Evolutionary conservation across 1,140 invertebrate genomes (phyloP).

Genomic region (Scaptodrosophila lebanonensis): DNA sequence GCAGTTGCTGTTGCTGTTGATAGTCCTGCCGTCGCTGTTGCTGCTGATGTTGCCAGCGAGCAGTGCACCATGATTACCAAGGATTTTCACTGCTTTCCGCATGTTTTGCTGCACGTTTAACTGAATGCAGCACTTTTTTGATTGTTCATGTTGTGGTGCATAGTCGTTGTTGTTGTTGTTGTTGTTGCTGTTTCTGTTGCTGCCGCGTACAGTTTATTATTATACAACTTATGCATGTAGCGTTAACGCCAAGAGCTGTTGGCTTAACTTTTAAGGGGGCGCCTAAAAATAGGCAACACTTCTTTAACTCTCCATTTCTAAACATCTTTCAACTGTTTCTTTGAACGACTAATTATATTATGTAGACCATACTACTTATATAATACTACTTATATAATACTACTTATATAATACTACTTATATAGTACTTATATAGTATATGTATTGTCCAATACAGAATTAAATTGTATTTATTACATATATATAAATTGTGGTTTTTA

Average conservation of each 20-base stretch:
- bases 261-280: no score
- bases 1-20: slow-evolving; percentile 13
- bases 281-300: no score
- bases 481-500: not conserved
- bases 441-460: no score
- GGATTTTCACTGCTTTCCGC: slow-evolving; percentile 62
- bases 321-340: no score
- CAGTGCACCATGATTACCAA: slow-evolving; percentile 60
- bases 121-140: no score
- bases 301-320: no score
- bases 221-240: slow-evolving; percentile 8
- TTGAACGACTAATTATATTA: no score
- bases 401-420: no score
- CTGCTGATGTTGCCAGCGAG: slow-evolving; percentile 27
- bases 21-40: slow-evolving; percentile 18
- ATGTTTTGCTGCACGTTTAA: slow-evolving; percentile 18
- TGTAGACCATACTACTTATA: no score
- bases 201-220: slow-evolving; percentile 19
- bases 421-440: no score
- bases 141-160: slow-evolving; percentile 22
- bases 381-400: no score
- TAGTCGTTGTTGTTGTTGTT: slow-evolving; percentile 26
- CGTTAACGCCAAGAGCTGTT: no score
- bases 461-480: not conserved
- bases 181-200: not conserved